Evolutionary conservation across 2,888 invertebrate species (phyloP).

Genomic region (Troilus luridus): DNA sequence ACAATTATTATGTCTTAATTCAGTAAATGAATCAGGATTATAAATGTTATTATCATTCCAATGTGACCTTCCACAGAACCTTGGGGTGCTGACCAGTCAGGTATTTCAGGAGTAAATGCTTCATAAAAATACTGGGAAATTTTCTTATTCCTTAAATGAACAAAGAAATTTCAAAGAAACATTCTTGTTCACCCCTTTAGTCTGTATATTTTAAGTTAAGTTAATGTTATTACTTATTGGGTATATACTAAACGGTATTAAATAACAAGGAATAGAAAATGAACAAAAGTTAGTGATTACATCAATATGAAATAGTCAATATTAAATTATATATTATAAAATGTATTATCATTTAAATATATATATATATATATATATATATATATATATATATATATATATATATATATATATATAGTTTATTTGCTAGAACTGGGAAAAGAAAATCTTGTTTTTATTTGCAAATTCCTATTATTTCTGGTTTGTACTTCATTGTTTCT

Average conservation of each 20-base stretch:
- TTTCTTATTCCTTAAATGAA: not conserved
- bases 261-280: no score
- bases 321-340: not conserved
- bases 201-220: no score
- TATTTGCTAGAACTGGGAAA: no score
- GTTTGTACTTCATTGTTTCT: not conserved
- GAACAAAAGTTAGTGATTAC: not conserved
- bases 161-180: not conserved
- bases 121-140: not conserved
- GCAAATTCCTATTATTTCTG: not conserved
- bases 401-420: no score
- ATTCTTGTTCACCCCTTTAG: no score
- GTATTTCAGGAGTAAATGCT: not conserved
- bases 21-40: not conserved
- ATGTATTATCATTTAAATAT: no score
- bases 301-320: not conserved
- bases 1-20: not conserved
- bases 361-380: no score
- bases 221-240: no score
- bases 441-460: not conserved
- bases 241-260: no score
- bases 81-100: constrained; percentile 5
- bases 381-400: no score
- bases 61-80: constrained; percentile 4
- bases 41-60: not conserved